Base-by-base conservation (phyloP, 2,888 invertebrate species). In the Caenorhabditis sp. region DNA sequence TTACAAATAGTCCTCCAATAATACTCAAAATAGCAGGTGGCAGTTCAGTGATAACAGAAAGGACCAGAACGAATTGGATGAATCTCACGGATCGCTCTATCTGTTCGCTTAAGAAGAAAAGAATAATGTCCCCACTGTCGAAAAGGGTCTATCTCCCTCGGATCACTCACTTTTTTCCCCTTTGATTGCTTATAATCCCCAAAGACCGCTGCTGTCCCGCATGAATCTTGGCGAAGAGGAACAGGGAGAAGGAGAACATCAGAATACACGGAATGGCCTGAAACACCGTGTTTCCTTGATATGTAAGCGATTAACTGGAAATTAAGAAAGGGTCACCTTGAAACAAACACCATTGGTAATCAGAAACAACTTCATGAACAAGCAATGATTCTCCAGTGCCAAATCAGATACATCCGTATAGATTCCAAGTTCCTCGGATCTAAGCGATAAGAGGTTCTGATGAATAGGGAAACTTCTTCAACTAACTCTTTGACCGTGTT, bases 41-140 rank as follows among this genome's bases (percentile, higher is more conserved):
- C 2, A 20, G 11, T 26, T 70, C 70, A 2, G 51, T 50, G 0
- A 70, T 15, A 2, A 70, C 6, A 40, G 61, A 70, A 1, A 61
- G 37, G 22, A 60, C 13, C 6, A 61, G 51, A 18, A 61, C 40
- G n/a, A 60, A 51, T 20, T 70, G 60, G 32, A 70, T 70, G 26
- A 70, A 70, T 20, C 61, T 15, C n/a, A 61, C 50, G 3, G 70
- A 70, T 1, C 70, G 60, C 4, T 70, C 70, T 0, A 70, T 61
- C 53, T 61, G 13, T 1, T 5, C 13, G 13, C 40, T 40, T 8
- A n/a, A n/a, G n/a, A n/a, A n/a, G n/a, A n/a, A n/a, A n/a, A n/a
- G n/a, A n/a, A n/a, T n/a, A n/a, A n/a, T n/a, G n/a, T n/a, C n/a
- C n/a, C n/a, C n/a, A n/a, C n/a, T n/a, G n/a, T n/a, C n/a, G n/a